Evolutionary conservation across 2,797 vertebrate genomes (phyloP), one percentile per base, ranked within the genome.

Genomic region (Linurgus olivaceus): DNA sequence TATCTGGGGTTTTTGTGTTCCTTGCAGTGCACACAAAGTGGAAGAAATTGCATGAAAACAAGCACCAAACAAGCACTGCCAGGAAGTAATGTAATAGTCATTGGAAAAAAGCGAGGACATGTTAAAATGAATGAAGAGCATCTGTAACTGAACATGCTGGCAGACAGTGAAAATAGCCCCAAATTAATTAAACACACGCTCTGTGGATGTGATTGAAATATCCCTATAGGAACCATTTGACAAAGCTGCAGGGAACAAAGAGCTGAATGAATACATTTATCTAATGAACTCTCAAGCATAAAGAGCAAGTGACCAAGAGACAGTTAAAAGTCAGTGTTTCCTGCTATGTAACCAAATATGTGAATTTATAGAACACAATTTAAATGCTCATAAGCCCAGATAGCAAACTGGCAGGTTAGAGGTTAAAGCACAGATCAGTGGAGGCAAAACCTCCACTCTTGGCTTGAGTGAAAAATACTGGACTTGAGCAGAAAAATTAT

Each of bases 181-280:
- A 58, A 72, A 90, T 84, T 50, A 92, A 92, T 77, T 88, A 88
- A 93, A 88, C 44, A 68, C 47, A 19, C 62, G 90, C 44, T 86
- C 57, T 83, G 44, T 63, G 68, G 37, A 55, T 82, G 51, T 85
- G 55, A 80, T 81, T 70, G 63, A 82, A 94, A 28, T 52, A 77
- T 93, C 66, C 33, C 86, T 92, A 81, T 90, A 86, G 90, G 50
- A 96, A 92, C 88, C 73, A n/a, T 96, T 93, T 58, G 45, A 74
- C 54, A 93, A 90, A 90, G 44, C 35, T 33, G n/a, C 44, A 25
- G 70, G 62, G 68, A 95, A 86, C 87, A 88, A 92, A 72, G 63
- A 95, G 58, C 70, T 31, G 6, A 75, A 85, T 75, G 17, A 84
- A 88, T 93, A 65, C 20, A 72, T 93, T 88, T 58, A 76, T 82